phyloP scores from a whole-genome alignment of 2,888 invertebrate genomes.

The Hemicrepidius hirtus region DNA sequence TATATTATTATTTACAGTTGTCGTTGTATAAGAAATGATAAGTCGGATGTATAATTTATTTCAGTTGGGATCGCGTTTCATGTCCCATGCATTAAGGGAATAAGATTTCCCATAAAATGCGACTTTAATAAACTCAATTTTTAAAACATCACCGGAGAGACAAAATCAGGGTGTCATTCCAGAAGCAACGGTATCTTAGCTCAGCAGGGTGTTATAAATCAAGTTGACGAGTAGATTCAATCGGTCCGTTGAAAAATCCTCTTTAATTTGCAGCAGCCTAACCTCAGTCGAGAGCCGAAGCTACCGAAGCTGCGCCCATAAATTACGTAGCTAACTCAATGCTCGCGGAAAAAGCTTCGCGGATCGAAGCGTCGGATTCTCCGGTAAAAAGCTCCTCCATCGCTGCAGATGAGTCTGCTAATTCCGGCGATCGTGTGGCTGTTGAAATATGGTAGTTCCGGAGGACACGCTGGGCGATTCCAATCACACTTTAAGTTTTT shows the following conservation, averaged over 20 bases:
- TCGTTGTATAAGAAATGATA: not conserved
- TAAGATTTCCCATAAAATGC: constrained; percentile 7
- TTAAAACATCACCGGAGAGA: constrained; percentile 22
- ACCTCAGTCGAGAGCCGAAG: constrained; percentile 66
- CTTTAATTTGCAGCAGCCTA: constrained; percentile 70
- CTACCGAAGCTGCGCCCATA: constrained; percentile 66
- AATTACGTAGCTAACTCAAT: constrained; percentile 64
- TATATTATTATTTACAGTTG: constrained; percentile 13
- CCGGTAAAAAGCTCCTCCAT: constrained; percentile 45
- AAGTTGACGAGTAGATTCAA: constrained; percentile 69
- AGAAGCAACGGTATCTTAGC: constrained; percentile 46
- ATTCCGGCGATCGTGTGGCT: constrained; percentile 49
- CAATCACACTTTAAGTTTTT: constrained; percentile 46
- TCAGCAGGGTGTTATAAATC: constrained; percentile 64
- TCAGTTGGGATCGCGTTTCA: not conserved
- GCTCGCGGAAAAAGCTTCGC: constrained; percentile 53
- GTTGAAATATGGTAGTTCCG: constrained; percentile 49
- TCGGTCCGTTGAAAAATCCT: constrained; percentile 70
- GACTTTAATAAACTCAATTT: constrained; percentile 15
- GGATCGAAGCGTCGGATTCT: constrained; percentile 54
- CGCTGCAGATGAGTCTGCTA: constrained; percentile 49
- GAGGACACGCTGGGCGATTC: constrained; percentile 38
- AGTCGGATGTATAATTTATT: not conserved
- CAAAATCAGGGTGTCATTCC: constrained; percentile 40
- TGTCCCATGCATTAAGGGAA: not conserved